phyloP scores from a whole-genome alignment of 1,140 invertebrate species.

The Macrobrachium rosenbergii region DNA sequence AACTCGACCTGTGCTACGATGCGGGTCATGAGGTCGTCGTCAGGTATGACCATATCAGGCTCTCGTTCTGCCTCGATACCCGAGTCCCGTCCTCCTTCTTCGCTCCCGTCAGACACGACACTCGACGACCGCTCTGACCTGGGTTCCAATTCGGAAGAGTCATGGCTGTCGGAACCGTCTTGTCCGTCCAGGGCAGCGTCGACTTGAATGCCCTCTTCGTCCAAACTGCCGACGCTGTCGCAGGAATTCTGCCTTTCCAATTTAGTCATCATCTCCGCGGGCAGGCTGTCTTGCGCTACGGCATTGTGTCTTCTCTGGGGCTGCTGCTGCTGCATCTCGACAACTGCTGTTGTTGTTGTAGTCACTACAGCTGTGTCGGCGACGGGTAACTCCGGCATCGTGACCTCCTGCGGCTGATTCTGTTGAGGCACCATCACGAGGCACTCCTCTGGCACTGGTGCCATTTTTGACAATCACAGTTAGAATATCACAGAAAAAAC shows the following conservation, averaged over 20 bases:
- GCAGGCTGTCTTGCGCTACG: slow-evolving; percentile 44
- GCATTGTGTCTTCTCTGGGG: too few relatives aligned
- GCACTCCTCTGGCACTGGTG: slow-evolving; percentile 40
- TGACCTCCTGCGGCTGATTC: too few relatives aligned
- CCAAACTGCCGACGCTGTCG: slow-evolving; percentile 41
- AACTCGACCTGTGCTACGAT: slow-evolving; percentile 90
- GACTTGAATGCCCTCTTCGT: slow-evolving; percentile 52
- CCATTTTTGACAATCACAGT: slow-evolving; percentile 25
- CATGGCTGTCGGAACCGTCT: slow-evolving; percentile 1
- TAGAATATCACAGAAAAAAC: slow-evolving; percentile 35
- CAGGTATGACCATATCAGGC: slow-evolving; percentile 66
- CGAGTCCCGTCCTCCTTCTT: slow-evolving; percentile 65
- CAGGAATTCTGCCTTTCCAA: slow-evolving; percentile 48
- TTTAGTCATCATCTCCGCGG: slow-evolving; percentile 53
- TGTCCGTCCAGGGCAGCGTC: slow-evolving; percentile 44
- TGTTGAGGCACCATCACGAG: slow-evolving; percentile 26
- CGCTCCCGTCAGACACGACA: slow-evolving; percentile 63
- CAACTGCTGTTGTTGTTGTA: neutral
- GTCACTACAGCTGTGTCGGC: neutral
- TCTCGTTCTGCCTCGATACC: slow-evolving; percentile 67
- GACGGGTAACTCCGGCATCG: slow-evolving; percentile 20
- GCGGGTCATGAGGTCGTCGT: slow-evolving; percentile 63
- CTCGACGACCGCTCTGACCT: slow-evolving; percentile 55
- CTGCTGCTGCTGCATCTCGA: neutral
- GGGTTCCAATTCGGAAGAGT: slow-evolving; percentile 38